These are phyloP conservation scores for Isoperla grammatica DNA, from an alignment of 2,888 invertebrate genomes.

Conservation along the genomic window DNA sequence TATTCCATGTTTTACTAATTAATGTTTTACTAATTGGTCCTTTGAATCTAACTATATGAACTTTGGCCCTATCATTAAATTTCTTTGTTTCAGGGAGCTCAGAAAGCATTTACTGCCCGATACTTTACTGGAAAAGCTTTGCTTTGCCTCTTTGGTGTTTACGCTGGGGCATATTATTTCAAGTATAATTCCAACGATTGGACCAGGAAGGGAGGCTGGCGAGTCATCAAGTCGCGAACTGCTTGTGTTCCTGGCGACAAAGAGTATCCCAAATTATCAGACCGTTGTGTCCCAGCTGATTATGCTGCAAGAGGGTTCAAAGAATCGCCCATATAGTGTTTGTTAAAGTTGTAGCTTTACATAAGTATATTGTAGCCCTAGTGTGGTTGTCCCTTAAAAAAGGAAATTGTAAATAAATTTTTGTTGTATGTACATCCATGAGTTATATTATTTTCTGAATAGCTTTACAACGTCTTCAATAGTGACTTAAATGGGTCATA, in stretches of 20 bases:
- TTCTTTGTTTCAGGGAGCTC: slow-evolving; percentile 50
- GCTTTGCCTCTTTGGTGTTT: slow-evolving; percentile 48
- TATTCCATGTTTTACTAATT: neutral
- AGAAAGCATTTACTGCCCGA: slow-evolving; percentile 52
- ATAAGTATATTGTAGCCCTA: no score
- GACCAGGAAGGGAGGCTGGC: slow-evolving; percentile 71
- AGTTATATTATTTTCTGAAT: no score
- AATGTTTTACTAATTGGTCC: no score
- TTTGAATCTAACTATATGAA: no score
- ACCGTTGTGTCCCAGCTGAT: slow-evolving; percentile 53
- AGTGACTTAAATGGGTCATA: no score
- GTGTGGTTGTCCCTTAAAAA: no score
- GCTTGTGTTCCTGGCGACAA: slow-evolving; percentile 63
- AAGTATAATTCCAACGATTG: slow-evolving; percentile 78
- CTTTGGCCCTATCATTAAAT: neutral
- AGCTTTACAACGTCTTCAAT: no score
- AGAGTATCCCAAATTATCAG: slow-evolving; percentile 58
- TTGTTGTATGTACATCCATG: no score
- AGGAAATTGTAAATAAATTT: no score
- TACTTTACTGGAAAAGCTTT: slow-evolving; percentile 58
- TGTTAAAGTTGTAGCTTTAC: slow-evolving; percentile 15
- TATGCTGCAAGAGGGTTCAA: slow-evolving; percentile 71
- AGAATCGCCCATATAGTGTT: slow-evolving; percentile 48
- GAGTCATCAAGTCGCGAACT: slow-evolving; percentile 51
- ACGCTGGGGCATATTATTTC: slow-evolving; percentile 63